Base-by-base conservation (phyloP, 2,888 invertebrate genomes). In the Erebia palarica region DNA sequence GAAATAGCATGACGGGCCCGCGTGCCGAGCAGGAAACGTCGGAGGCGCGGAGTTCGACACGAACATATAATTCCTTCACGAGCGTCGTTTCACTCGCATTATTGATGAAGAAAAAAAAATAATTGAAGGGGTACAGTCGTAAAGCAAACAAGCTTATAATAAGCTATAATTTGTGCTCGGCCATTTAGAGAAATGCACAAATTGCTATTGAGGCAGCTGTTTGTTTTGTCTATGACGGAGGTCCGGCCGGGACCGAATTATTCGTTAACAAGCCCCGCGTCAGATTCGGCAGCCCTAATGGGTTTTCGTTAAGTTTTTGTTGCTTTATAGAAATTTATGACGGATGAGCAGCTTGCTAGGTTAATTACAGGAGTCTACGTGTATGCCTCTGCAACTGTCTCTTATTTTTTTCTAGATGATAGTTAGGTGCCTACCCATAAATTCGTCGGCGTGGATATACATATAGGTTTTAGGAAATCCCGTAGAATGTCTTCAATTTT, bases 71-170 rank as follows among this genome's bases (percentile, higher is more conserved):
- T 92, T 92, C 91, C 91, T 91, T 89, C 91, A 89, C 91, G 89
- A 70, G 71, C 68, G 65, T 70, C 87, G 65, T 60, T 73, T 68
- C 66, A 55, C 67, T 86, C 88, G 89, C 89, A 89, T 93, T 91
- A 92, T 91, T 87, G 92, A 91, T 90, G 88, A 87, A 84, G 87
- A 87, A 91, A 91, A 92, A 47, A 92, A 92, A 89, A 89, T 92
- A 92, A 93, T 92, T 93, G 91, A 87, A 84, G 92, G 92, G 91
- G 91, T 89, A 84, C 90, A 91, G 83, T 91, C 92, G 91, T 91
- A 93, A 93, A 92, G 92, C 93, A 93, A 93, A 93, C 93, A 93
- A 92, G 92, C 92, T 92, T 92, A 93, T 92, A 93, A 93, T 93
- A 93, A 93, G 93, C 83, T 93, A 88, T 93, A 93, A 93, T 93